Base-by-base conservation (phyloP, 2,113 vertebrate species). In the Nyctereutes procyonoides region DNA sequence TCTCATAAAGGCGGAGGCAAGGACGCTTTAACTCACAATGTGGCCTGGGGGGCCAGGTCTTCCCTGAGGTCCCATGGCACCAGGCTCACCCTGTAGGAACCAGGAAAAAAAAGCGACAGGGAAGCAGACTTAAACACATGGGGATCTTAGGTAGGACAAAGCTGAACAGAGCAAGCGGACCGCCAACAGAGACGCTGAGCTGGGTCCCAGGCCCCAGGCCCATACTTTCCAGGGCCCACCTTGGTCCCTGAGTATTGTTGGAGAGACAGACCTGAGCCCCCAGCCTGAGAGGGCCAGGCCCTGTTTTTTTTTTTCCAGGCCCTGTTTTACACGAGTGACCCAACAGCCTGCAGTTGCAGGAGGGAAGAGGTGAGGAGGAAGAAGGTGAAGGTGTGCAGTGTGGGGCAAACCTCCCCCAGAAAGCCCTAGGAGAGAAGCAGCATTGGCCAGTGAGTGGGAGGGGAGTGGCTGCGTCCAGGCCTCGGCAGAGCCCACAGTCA, bases 41-140 rank as follows among this genome's bases (percentile, higher is more conserved):
- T 99, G 99, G 26, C 99, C 99, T 0, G 99, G 98, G 30, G 99
- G 98, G 96, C 99, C 99, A 24, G 99, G 99, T 93, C 99, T 98
- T 93, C 99, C 99, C 96, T 99, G 99, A 93, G 99, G 98, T 97
- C 99, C 99, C 98, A 99, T 99, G 63, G 99, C 98, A 53, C 99
- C 99, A 0, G 99, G 99, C 74, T 99, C 99, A 73, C 99, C 99
- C 99, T 99, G 96, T 5, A 97, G 91, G 90, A 96, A 79, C 48
- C 55, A 88, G 81, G 11, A 93, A 86, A 48, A 48, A 63, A 26
- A 14, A 51, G 43, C 9, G 17, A 92, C 20, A 38, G 6, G 65
- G 82, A 93, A 22, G 16, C 14, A 12, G 58, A n/a, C 7, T 62
- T 0, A 19, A 2, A 32, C 87, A 43, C 26, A 0, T 0, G 0